These are phyloP conservation scores for Crypturellus undulatus DNA, from an alignment of 2,113 vertebrate genomes.

Conservation along the genomic window DNA sequence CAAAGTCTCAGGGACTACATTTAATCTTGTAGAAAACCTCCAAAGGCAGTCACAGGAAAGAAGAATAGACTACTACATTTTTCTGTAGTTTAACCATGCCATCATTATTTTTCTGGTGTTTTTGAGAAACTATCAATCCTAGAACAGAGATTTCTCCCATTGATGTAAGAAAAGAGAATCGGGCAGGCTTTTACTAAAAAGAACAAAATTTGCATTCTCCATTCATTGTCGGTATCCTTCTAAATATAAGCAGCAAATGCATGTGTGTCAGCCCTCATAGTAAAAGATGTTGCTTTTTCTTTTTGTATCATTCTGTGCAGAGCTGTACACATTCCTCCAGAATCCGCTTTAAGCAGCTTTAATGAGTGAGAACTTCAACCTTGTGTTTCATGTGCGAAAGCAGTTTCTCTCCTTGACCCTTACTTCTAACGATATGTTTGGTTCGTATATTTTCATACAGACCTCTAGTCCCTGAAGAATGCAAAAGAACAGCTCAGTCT, in stretches of 20 bases:
- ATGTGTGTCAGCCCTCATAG: not conserved
- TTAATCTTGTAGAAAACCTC: slow-evolving; percentile 4
- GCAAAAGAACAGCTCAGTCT: slow-evolving; percentile 85
- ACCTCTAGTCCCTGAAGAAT: slow-evolving; percentile 92
- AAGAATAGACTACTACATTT: not conserved
- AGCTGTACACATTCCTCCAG: not conserved
- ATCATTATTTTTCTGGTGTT: not conserved
- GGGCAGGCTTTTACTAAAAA: not conserved
- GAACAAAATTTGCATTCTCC: not conserved
- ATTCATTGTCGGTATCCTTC: not conserved
- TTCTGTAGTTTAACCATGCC: not conserved
- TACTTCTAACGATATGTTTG: not conserved
- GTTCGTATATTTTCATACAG: slow-evolving; percentile 74
- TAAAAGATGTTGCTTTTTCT: not conserved
- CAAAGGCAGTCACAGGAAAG: not conserved
- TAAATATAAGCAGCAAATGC: not conserved
- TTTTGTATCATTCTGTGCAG: not conserved
- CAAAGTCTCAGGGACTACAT: not conserved
- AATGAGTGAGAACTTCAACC: not conserved
- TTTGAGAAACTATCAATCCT: not conserved
- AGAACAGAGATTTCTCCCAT: not conserved
- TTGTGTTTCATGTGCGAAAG: not conserved
- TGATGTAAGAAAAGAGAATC: not conserved
- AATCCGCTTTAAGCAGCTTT: not conserved
- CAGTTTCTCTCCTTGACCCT: not conserved